Evolutionary conservation across 2,888 invertebrate species (phyloP).

Genomic region (Mythimna vitellina): DNA sequence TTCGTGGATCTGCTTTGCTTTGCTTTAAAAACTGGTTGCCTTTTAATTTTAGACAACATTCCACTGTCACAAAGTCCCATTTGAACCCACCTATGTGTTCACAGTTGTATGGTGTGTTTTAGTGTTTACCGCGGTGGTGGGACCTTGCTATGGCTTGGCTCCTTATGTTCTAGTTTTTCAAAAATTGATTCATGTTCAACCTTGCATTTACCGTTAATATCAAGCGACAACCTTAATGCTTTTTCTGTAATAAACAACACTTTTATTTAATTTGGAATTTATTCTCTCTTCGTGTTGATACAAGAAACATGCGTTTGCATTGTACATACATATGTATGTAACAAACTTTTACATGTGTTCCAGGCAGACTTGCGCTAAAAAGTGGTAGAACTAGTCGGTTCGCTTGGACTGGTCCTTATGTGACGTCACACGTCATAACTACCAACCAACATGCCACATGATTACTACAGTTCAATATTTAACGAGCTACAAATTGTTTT

Average conservation of each 20-base stretch:
- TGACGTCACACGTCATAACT: constrained; percentile 62
- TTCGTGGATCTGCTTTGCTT: neutral
- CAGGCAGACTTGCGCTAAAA: constrained; percentile 57
- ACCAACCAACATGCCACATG: constrained; percentile 42
- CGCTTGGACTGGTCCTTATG: constrained; percentile 52
- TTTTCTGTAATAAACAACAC: constrained; percentile 17
- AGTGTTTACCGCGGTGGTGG: neutral
- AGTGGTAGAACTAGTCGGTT: constrained; percentile 55
- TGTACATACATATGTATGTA: constrained; percentile 53
- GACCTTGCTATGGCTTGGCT: neutral
- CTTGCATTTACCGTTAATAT: neutral
- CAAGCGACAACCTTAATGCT: neutral
- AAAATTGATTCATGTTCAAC: neutral
- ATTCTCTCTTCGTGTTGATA: constrained; percentile 23
- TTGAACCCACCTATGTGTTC: neutral
- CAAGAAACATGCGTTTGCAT: constrained; percentile 45
- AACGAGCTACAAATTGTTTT: constrained; percentile 53
- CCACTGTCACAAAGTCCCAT: constrained; percentile 5
- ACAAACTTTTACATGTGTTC: constrained; percentile 49
- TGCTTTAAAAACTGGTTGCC: neutral
- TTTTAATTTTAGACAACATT: constrained; percentile 8
- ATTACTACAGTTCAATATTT: constrained; percentile 54
- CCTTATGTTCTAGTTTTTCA: neutral
- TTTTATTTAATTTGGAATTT: constrained; percentile 47
- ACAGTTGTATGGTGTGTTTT: neutral